phyloP scores from a whole-genome alignment of 1,140 invertebrate species.

The Arion vulgaris region DNA sequence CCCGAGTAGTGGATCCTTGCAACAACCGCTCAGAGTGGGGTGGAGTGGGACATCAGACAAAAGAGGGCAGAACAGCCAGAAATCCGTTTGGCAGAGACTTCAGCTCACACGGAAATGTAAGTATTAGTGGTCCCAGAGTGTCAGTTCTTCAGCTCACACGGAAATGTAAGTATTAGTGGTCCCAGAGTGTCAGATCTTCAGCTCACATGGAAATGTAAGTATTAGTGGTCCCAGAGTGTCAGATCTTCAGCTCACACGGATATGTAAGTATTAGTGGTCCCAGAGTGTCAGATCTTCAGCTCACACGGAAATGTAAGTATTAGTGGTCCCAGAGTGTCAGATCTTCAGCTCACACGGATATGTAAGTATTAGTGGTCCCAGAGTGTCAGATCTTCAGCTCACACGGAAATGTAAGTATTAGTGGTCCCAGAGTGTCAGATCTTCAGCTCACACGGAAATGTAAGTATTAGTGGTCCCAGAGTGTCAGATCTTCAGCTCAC shows the following conservation, averaged over 20 bases:
- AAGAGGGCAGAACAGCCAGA: neutral
- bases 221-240: neutral
- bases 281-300: neutral
- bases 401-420: no score
- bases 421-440: no score
- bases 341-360: no score
- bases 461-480: no score
- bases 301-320: no score
- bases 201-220: neutral
- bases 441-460: no score
- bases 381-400: no score
- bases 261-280: neutral
- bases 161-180: neutral
- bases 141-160: neutral
- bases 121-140: neutral
- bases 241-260: neutral
- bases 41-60: neutral
- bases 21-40: neutral
- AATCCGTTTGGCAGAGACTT: constrained; percentile 12
- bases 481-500: no score
- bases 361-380: no score
- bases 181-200: neutral
- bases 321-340: no score
- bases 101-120: neutral
- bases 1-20: neutral